Evolutionary conservation across 2,113 vertebrate genomes (phyloP).

Genomic region (Hirundichthys speculiger): DNA sequence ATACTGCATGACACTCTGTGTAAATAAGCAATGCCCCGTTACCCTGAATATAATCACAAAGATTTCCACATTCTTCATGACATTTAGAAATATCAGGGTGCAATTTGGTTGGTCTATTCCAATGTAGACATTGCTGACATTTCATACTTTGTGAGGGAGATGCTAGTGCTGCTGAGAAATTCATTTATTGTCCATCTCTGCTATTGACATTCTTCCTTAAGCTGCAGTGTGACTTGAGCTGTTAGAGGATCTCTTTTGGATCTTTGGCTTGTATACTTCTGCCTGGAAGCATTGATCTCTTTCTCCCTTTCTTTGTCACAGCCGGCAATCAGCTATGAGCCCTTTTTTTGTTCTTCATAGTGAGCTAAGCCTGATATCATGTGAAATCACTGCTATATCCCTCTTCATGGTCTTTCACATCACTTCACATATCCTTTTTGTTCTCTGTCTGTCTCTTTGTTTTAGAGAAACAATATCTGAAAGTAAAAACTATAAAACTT

Average conservation of each 20-base stretch:
- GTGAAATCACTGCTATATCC: constrained; percentile 50
- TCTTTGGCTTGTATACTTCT: constrained; percentile 59
- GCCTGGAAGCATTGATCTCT: constrained; percentile 69
- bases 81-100: constrained; percentile 65
- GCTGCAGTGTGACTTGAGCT: constrained; percentile 52
- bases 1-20: constrained; percentile 28
- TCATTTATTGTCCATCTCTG: constrained; percentile 46
- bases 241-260: constrained; percentile 48
- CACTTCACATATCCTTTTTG: constrained; percentile 16
- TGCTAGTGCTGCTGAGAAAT: constrained; percentile 5
- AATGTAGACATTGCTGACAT: constrained; percentile 63
- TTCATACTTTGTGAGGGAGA: constrained; percentile 45
- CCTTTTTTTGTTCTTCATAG: constrained; percentile 69
- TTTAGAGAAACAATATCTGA: constrained; percentile 24
- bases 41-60: constrained; percentile 46
- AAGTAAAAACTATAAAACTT: constrained; percentile 28
- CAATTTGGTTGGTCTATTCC: constrained; percentile 54
- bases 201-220: constrained; percentile 62
- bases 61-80: constrained; percentile 57
- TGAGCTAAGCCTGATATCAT: constrained; percentile 73
- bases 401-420: constrained; percentile 42
- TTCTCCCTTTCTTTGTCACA: constrained; percentile 68
- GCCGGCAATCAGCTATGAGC: constrained; percentile 67
- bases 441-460: constrained; percentile 27
- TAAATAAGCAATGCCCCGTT: constrained; percentile 50